Evolutionary conservation across 1,140 invertebrate genomes (phyloP).

Genomic region (Bombus soroeensis): DNA sequence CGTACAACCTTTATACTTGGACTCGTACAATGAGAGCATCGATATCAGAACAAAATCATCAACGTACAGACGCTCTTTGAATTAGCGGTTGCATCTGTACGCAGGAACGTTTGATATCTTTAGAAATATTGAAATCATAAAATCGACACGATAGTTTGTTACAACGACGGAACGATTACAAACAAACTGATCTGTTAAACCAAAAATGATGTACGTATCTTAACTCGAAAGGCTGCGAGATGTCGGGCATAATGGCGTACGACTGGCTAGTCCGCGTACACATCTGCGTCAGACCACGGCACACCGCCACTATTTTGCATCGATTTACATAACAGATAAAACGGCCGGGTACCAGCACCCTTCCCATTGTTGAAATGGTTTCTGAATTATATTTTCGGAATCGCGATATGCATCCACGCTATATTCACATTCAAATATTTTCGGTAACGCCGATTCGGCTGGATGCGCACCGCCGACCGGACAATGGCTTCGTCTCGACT

Average conservation of each 20-base stretch:
- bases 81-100: too few species aligned
- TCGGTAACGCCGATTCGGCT: slow-evolving; percentile 70
- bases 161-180: not conserved
- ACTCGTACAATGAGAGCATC: too few species aligned
- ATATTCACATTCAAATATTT: slow-evolving; percentile 81
- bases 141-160: not conserved
- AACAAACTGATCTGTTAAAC: not conserved
- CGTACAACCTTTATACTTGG: too few species aligned
- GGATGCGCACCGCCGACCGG: slow-evolving; percentile 63
- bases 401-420: slow-evolving; percentile 33
- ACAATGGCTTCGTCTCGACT: slow-evolving; percentile 41
- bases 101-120: not conserved
- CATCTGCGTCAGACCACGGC: slow-evolving; percentile 36
- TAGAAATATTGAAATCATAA: not conserved
- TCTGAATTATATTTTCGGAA: slow-evolving; percentile 76
- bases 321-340: slow-evolving; percentile 82
- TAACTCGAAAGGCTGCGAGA: slow-evolving; percentile 37
- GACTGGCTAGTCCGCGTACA: slow-evolving; percentile 1
- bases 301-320: slow-evolving; percentile 78
- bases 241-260: slow-evolving; percentile 31
- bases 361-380: slow-evolving; percentile 77
- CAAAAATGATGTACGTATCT: slow-evolving; percentile 47
- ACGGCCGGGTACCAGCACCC: slow-evolving; percentile 62
- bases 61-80: not conserved
- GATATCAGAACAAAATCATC: not conserved